phyloP scores from a whole-genome alignment of 2,797 vertebrate genomes.

The Miichthys miiuy region DNA sequence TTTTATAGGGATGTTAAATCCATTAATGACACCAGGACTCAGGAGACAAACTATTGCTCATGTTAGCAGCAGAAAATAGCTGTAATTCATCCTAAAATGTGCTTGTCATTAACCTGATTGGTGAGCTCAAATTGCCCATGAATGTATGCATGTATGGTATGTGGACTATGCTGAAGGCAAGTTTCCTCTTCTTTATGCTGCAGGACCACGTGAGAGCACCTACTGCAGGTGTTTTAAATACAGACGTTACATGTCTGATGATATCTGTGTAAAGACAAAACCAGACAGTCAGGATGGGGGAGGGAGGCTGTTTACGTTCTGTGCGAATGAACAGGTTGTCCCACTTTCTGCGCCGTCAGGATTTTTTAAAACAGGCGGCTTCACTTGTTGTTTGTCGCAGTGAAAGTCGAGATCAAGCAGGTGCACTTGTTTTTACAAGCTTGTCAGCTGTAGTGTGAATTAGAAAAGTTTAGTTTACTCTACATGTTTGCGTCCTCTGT shows the following conservation, averaged over 20 bases:
- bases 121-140: constrained; percentile 31
- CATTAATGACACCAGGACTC: neutral
- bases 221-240: constrained; percentile 37
- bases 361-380: constrained; percentile 33
- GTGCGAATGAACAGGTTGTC: constrained; percentile 68
- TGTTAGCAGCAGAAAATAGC: constrained; percentile 7
- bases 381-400: constrained; percentile 2
- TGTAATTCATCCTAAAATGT: constrained; percentile 14
- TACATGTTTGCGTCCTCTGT: neutral
- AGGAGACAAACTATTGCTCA: neutral
- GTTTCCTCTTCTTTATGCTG: constrained; percentile 21
- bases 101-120: constrained; percentile 26
- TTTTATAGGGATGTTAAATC: neutral
- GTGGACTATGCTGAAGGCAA: constrained; percentile 22
- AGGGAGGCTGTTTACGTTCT: constrained; percentile 21
- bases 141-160: constrained; percentile 35
- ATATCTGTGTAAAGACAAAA: constrained; percentile 62
- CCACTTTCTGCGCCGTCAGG: constrained; percentile 55
- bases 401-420: constrained; percentile 10
- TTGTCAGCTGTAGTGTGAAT: neutral
- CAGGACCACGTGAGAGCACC: neutral
- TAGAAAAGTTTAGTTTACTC: neutral
- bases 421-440: neutral
- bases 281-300: constrained; percentile 55
- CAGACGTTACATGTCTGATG: constrained; percentile 35